Evolutionary conservation across 2,113 vertebrate genomes (phyloP), one percentile per base, ranked within the genome.

Genomic region (Larimichthys polyactis): DNA sequence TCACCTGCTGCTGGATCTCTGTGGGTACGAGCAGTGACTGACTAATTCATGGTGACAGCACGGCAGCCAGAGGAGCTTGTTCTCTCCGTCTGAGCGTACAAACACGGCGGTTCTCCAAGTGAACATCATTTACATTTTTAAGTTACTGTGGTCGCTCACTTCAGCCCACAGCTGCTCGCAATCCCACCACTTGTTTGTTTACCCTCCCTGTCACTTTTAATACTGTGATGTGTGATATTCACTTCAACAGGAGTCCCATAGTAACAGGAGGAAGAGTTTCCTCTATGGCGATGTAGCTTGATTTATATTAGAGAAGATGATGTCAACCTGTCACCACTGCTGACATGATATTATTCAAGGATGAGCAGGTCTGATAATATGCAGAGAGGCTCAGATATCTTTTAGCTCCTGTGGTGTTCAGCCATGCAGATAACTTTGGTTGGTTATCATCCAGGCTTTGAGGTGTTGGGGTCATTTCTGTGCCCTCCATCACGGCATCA

Each of bases 1-100:
- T 46, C 73, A 58, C 83, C 86, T 84, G 78, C 86, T 89, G 91
- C 80, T 36, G 3, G 73, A 68, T 52, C 54, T 79, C 70, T 63
- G 67, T 15, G 52, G 64, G 75, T 22, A 17, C 17, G 51, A 48
- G 22, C n/a, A n/a, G 16, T 2, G 19, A 54, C 12, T 8, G n/a
- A 32, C 49, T 85, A 76, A 87, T 66, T 62, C 20, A 15, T 4
- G 2, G 3, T 57, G 83, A 78, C 86, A 83, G 87, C 62, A 0
- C 10, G 70, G 52, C 58, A 71, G 60, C 72, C 72, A 19, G 20
- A 8, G 40, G n/a, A 71, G 78, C 71, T 19, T 16, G 14, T 27
- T 71, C 65, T 55, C 65, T 55, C 27, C 49, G 19, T 79, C 78
- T 74, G n/a, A 70, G 57, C 66, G 62, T 69, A 43, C 69, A 81